These are phyloP conservation scores for Pangasius macronema DNA, from an alignment of 2,797 vertebrate genomes.

Conservation along the genomic window DNA sequence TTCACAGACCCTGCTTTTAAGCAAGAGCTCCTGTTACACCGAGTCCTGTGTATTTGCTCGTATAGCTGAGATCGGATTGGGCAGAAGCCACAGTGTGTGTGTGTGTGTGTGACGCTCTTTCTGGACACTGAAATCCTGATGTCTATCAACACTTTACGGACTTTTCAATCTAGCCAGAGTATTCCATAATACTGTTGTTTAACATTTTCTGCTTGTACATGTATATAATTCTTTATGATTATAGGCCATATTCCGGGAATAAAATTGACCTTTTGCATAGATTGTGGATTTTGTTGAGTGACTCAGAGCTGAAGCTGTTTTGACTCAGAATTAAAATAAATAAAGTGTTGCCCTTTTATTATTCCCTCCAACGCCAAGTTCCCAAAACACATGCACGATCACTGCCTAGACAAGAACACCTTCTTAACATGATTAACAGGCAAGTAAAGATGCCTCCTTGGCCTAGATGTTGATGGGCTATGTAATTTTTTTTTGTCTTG, in stretches of 20 bases:
- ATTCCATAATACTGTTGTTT: not conserved
- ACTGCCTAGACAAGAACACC: not conserved
- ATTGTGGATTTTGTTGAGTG: not conserved
- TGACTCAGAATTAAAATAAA: not conserved
- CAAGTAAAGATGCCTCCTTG: not conserved
- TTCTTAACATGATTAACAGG: not conserved
- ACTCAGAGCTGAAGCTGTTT: too few relatives aligned
- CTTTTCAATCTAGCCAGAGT: not conserved
- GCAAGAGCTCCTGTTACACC: not conserved
- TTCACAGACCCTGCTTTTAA: not conserved
- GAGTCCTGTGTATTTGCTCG: not conserved
- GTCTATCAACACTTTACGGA: not conserved
- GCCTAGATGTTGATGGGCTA: not conserved
- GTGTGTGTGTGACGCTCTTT: not conserved
- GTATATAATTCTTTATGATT: conserved; percentile 6
- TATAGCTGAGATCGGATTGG: not conserved
- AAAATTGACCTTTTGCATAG: conserved; percentile 8
- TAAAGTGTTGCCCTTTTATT: not conserved
- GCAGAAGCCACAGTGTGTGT: not conserved
- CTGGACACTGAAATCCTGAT: conserved; percentile 17
- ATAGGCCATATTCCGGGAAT: not conserved
- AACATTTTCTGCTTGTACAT: not conserved
- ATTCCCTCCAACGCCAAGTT: not conserved
- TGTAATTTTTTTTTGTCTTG: not conserved
- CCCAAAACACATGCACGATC: not conserved